Evolutionary conservation across 2,888 invertebrate genomes (phyloP), one percentile per base, ranked within the genome.

Genomic region (Pristionchus japonicus): DNA sequence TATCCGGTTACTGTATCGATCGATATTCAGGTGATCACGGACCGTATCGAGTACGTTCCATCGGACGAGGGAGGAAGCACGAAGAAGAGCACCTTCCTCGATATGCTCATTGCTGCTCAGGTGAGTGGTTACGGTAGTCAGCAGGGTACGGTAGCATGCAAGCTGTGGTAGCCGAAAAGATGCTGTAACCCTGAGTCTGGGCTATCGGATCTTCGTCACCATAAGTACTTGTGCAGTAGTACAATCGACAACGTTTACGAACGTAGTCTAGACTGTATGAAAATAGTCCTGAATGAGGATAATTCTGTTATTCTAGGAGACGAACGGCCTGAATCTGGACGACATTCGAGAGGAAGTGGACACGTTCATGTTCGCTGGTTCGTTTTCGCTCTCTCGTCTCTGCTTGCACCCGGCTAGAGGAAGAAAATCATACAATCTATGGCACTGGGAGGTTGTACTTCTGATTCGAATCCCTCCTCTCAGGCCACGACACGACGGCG

Each of bases 271-370:
- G n/a, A n/a, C n/a, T n/a, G n/a, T n/a, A n/a, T n/a, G n/a, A n/a
- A n/a, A n/a, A n/a, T n/a, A n/a, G n/a, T n/a, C n/a, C n/a, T n/a
- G n/a, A n/a, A n/a, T n/a, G n/a, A 40, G 7, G 93, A 94, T n/a
- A n/a, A n/a, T n/a, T n/a, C n/a, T n/a, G n/a, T n/a, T n/a, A n/a
- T 91, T 94, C 57, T 3, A 86, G 49, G 34, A 57, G 34, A 34
- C 47, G 47, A 23, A 70, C 20, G 49, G 70, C 31, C n/a, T 47
- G n/a, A 20, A 57, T 47, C 47, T 70, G 47, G 86, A 67, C 3
- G 86, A 86, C 15, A 70, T 86, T 31, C 43, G 86, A 40, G 86
- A 86, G 70, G 86, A 86, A 40, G 86, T 86, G 31, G 86, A 86
- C 47, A 86, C 86, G 9, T 86, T 86, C 70, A 86, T 86, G 86